phyloP scores from a whole-genome alignment of 2,113 vertebrate species.

The Diphyllodes magnificus region DNA sequence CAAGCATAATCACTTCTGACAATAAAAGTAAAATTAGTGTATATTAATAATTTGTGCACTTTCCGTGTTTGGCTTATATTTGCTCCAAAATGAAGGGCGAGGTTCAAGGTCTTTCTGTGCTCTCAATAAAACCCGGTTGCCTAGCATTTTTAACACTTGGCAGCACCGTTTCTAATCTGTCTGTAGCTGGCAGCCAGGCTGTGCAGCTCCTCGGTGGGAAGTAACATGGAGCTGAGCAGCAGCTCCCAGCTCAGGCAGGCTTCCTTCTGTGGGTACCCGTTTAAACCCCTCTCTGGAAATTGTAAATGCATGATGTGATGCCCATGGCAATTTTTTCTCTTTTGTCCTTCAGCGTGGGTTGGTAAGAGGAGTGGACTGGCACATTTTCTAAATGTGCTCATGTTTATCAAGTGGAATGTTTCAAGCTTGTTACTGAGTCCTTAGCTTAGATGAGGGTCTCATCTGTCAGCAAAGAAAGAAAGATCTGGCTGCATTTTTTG shows the following conservation, averaged over 20 bases:
- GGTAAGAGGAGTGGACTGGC: background rate
- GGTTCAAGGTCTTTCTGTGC: background rate
- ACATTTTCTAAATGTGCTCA: background rate
- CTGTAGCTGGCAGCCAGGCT: slow-evolving; percentile 22
- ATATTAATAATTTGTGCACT: background rate
- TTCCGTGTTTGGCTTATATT: background rate
- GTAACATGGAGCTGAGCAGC: background rate
- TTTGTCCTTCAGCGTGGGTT: background rate
- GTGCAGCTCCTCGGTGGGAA: background rate
- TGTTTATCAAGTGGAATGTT: background rate
- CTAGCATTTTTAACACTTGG: slow-evolving; percentile 56
- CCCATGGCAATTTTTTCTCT: background rate
- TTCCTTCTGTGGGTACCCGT: background rate
- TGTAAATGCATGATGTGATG: background rate
- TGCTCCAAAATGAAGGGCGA: background rate
- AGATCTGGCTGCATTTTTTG: background rate
- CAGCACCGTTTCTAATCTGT: slow-evolving; percentile 23
- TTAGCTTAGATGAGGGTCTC: background rate
- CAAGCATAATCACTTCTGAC: background rate
- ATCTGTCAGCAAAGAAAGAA: background rate
- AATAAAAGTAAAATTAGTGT: background rate
- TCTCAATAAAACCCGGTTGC: slow-evolving; percentile 3
- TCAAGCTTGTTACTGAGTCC: background rate
- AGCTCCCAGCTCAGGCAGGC: background rate
- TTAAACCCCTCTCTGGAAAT: background rate